Evolutionary conservation across 1,140 invertebrate species (phyloP).

Genomic region (Drosophila ananassae): DNA sequence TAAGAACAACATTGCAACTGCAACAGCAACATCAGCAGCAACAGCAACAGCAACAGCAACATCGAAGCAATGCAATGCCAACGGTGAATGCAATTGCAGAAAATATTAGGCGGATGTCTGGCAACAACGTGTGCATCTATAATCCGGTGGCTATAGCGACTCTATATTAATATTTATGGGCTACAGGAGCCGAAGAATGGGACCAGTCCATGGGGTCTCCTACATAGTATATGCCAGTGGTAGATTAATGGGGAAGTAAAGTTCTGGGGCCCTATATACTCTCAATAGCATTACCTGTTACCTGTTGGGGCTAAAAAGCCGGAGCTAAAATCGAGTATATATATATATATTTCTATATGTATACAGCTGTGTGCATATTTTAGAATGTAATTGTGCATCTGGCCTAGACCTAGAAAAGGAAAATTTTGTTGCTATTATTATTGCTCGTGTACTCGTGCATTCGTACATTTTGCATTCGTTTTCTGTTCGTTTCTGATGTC

Average conservation of each 20-base stretch:
- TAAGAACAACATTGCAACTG: constrained; percentile 52
- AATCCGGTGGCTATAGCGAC: constrained; percentile 39
- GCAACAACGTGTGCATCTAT: constrained; percentile 72
- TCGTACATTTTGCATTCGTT: constrained; percentile 13
- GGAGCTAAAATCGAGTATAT: constrained; percentile 21
- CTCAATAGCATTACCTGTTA: constrained; percentile 13
- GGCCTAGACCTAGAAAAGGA: constrained; percentile 84
- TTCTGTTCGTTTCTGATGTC: constrained; percentile 9
- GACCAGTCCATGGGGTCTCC: constrained; percentile 36
- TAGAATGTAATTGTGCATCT: constrained; percentile 84
- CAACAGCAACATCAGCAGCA: constrained; percentile 11
- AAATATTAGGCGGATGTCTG: constrained; percentile 80
- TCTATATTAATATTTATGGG: constrained; percentile 67
- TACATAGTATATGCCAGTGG: not conserved
- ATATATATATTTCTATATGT: constrained; percentile 13
- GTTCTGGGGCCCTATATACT: constrained; percentile 21
- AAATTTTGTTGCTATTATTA: constrained; percentile 83
- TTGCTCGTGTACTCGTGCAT: constrained; percentile 55
- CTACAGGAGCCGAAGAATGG: constrained; percentile 49
- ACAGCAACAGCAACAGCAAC: constrained; percentile 19
- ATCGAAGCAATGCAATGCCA: constrained; percentile 21
- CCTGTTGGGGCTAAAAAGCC: constrained; percentile 27
- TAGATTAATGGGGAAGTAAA: constrained; percentile 31
- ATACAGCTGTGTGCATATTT: constrained; percentile 73
- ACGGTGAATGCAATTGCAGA: constrained; percentile 34